Evolutionary conservation across 2,888 invertebrate species (phyloP).

Genomic region (Platycheirus rosarum): DNA sequence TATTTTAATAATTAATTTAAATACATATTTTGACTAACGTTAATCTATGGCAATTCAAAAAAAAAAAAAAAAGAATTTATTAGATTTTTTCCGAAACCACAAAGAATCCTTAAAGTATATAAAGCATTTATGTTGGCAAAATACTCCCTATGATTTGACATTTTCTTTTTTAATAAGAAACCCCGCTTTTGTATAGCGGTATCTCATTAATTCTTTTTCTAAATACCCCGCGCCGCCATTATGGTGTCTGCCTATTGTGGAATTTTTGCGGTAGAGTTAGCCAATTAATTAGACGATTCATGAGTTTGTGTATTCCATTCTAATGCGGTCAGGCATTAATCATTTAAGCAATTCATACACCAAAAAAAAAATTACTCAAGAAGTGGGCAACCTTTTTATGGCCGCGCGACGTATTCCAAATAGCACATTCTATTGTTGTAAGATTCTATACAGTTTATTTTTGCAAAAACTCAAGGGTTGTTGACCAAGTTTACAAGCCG

Average conservation of each 20-base stretch:
- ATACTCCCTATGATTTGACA: slow-evolving; percentile 30
- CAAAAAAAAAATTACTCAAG: slow-evolving; percentile 8
- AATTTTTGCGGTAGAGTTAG: slow-evolving; percentile 37
- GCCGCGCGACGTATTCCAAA: slow-evolving; percentile 25
- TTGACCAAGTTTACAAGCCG: slow-evolving; percentile 37
- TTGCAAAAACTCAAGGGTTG: slow-evolving; percentile 45
- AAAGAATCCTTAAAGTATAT: background rate
- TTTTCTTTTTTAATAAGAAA: slow-evolving; percentile 14
- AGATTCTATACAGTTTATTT: slow-evolving; percentile 19
- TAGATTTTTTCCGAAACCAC: background rate
- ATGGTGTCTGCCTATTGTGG: slow-evolving; percentile 1
- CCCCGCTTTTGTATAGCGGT: slow-evolving; percentile 24
- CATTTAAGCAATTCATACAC: slow-evolving; percentile 59
- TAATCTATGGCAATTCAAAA: no score
- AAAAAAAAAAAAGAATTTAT: no score
- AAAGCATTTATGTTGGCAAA: no score
- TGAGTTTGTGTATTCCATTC: slow-evolving; percentile 16
- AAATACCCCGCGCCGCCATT: background rate
- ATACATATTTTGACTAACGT: no score
- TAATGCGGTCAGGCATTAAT: slow-evolving; percentile 66
- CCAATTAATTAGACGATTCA: slow-evolving; percentile 45
- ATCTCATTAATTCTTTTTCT: background rate
- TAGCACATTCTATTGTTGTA: slow-evolving; percentile 46
- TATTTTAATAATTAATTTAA: no score
- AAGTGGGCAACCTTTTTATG: slow-evolving; percentile 7